Conservation (phyloP, 1,140 invertebrate genomes). For the Halyomorpha halys region DNA sequence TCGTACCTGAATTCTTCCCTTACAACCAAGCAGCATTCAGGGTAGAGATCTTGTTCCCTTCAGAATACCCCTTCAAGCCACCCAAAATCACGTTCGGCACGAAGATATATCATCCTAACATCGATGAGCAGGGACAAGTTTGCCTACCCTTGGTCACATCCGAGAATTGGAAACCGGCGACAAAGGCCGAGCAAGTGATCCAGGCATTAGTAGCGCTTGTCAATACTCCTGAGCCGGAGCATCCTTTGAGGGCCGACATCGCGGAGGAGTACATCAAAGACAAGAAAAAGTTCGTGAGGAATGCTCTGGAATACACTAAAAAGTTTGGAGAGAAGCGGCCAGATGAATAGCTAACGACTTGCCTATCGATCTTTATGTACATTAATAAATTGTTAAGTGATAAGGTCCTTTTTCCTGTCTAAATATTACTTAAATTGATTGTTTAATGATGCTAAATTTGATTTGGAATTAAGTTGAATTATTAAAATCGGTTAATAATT, state of each 20-base stretch:
- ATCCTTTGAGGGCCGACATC: conserved; percentile 89
- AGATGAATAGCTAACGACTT: background rate
- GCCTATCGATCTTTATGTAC: too few relatives aligned
- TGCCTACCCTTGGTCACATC: conserved; percentile 96
- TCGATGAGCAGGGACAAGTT: conserved; percentile 97
- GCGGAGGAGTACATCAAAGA: conserved; percentile 95
- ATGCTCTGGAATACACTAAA: conserved; percentile 96
- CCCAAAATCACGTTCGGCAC: conserved; percentile 98
- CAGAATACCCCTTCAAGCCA: conserved; percentile 98
- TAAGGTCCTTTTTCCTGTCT: too few relatives aligned
- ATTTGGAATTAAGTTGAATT: too few relatives aligned
- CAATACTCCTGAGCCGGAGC: conserved; percentile 96
- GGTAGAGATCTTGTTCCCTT: conserved; percentile 96
- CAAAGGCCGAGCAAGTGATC: conserved; percentile 97
- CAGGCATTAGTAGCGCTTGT: conserved; percentile 90
- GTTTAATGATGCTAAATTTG: too few relatives aligned
- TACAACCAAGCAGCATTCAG: conserved; percentile 98
- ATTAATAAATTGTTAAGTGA: too few relatives aligned
- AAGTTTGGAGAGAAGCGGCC: conserved; percentile 90
- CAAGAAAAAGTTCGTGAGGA: conserved; percentile 94
- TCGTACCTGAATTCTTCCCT: conserved; percentile 88
- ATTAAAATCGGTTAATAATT: too few relatives aligned
- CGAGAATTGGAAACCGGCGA: conserved; percentile 99
- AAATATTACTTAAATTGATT: too few relatives aligned
- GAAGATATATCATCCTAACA: conserved; percentile 99